Percentiles rank a stretch among this genome's conserved stretches.
Conservation (phyloP, 2,888 invertebrate species). For the Nomada fabriciana region DNA sequence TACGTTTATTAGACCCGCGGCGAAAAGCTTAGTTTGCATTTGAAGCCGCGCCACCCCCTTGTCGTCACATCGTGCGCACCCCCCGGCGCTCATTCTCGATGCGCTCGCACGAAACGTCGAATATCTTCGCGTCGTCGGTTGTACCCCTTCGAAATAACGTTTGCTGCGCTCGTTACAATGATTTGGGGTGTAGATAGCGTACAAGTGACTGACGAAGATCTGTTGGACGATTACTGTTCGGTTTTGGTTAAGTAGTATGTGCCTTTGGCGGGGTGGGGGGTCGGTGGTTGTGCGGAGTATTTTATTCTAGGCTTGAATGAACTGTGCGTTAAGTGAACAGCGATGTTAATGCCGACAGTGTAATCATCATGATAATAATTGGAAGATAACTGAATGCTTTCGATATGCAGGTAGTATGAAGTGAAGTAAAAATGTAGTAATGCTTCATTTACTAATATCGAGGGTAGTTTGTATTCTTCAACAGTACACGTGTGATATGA, state of each 20-base stretch:
- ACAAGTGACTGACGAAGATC: not conserved
- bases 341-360: too few species aligned
- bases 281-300: not conserved
- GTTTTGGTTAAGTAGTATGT: not conserved
- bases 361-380: too few species aligned
- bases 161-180: constrained; percentile 46
- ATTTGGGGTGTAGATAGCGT: not conserved
- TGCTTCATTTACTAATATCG: too few species aligned
- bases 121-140: constrained; percentile 46
- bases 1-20: constrained; percentile 79
- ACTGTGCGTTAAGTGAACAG: too few species aligned
- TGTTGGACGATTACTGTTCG: not conserved
- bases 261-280: not conserved
- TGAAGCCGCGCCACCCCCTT: constrained; percentile 54
- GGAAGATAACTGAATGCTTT: too few species aligned
- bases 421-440: too few species aligned
- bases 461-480: too few species aligned
- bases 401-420: too few species aligned
- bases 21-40: constrained; percentile 75
- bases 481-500: too few species aligned
- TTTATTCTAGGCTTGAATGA: not conserved
- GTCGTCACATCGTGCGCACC: not conserved
- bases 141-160: constrained; percentile 36
- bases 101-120: constrained; percentile 57
- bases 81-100: constrained; percentile 41